phyloP scores from a whole-genome alignment of 2,797 vertebrate genomes.

The Denticeps clupeoides region DNA sequence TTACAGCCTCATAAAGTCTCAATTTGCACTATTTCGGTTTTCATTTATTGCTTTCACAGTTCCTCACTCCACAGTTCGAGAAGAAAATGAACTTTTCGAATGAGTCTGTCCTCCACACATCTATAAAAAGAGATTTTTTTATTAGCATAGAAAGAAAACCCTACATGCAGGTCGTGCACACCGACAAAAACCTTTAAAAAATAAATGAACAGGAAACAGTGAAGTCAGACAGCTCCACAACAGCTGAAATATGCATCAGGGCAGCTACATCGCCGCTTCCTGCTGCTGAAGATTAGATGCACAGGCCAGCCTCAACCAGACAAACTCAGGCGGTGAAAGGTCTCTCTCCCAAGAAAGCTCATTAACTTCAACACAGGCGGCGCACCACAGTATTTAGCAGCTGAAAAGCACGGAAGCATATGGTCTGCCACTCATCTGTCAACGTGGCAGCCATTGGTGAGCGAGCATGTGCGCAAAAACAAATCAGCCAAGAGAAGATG shows the following conservation, averaged over 20 bases:
- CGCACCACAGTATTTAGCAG: constrained; percentile 4
- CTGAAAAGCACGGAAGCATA: constrained; percentile 14
- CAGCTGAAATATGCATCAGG: background rate
- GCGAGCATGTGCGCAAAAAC: background rate
- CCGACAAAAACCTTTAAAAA: background rate
- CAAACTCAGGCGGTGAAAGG: constrained; percentile 5
- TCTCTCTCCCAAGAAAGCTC: constrained; percentile 15
- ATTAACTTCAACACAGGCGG: constrained; percentile 19
- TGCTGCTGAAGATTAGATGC: background rate
- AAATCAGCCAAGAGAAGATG: background rate
- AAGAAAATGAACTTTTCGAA: too few relatives aligned
- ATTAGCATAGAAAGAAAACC: background rate
- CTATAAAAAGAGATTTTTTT: too few relatives aligned
- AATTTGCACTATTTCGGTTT: too few relatives aligned
- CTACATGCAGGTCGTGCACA: background rate
- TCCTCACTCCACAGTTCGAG: too few relatives aligned
- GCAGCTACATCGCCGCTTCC: background rate
- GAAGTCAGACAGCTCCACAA: too few relatives aligned
- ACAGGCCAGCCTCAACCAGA: constrained; percentile 6
- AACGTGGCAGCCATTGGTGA: background rate
- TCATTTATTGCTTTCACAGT: too few relatives aligned
- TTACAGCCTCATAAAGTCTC: too few relatives aligned
- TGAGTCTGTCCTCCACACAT: background rate
- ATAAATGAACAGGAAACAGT: background rate
- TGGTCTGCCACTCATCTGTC: constrained; percentile 1